Conservation (phyloP, 2,113 vertebrate genomes). For the Ameiurus melas region DNA sequence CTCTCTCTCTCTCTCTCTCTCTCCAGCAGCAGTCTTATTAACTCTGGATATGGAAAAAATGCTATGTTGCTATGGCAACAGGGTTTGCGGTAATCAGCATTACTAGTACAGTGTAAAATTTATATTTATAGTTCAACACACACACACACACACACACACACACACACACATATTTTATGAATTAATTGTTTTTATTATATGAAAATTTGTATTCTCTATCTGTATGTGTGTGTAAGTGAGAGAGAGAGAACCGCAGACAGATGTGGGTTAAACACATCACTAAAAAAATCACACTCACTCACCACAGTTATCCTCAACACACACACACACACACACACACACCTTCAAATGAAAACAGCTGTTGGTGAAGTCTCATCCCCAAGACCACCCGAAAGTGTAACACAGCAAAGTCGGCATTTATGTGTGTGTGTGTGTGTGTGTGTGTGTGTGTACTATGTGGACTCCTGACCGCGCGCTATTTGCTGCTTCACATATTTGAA, state of each 20-base stretch:
- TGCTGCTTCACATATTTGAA: slow-evolving; percentile 29
- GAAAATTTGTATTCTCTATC: not conserved
- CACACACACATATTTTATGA: not conserved
- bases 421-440: slow-evolving; percentile 10
- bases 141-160: not conserved
- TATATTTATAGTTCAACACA: slow-evolving; percentile 3
- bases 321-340: slow-evolving; percentile 21
- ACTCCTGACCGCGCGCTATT: slow-evolving; percentile 12
- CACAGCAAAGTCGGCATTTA: slow-evolving; percentile 4
- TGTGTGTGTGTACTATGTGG: not conserved
- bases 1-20: no score
- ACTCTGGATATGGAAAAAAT: slow-evolving; percentile 17
- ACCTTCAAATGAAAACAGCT: slow-evolving; percentile 31
- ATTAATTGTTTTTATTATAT: not conserved
- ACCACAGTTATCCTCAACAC: not conserved
- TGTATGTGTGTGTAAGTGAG: not conserved
- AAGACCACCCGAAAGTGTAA: slow-evolving; percentile 17
- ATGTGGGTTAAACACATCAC: slow-evolving; percentile 7
- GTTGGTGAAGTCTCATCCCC: slow-evolving; percentile 36
- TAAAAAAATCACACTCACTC: slow-evolving; percentile 15
- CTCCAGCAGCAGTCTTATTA: not conserved
- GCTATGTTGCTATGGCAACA: slow-evolving; percentile 5
- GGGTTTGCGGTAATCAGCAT: not conserved
- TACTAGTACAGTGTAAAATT: not conserved
- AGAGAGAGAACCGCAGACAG: not conserved